Conservation (phyloP, 2,113 vertebrate species). For the Periophthalmodon schlosseri region DNA sequence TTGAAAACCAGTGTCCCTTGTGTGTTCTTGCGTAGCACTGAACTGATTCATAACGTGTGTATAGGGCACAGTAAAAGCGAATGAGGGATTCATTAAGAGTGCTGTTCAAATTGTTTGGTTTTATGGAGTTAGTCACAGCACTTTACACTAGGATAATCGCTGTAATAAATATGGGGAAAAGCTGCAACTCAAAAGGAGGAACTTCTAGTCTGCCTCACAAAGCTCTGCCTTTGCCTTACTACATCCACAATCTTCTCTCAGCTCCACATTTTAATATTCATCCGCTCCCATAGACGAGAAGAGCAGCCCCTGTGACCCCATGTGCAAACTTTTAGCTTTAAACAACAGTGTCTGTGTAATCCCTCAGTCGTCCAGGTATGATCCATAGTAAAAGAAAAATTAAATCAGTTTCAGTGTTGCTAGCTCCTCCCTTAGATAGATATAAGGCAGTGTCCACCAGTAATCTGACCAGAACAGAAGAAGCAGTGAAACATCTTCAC, state of each 20-base stretch:
- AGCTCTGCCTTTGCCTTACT: not conserved
- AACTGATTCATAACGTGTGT: not conserved
- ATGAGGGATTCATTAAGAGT: slow-evolving; percentile 1
- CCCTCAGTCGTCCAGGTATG: too few relatives aligned
- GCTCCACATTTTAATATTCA: not conserved
- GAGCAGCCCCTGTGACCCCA: not conserved
- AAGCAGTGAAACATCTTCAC: too few relatives aligned
- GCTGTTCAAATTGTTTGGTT: not conserved
- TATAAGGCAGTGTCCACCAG: too few relatives aligned
- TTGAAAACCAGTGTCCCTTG: not conserved
- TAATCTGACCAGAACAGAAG: too few relatives aligned
- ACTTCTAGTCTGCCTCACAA: not conserved
- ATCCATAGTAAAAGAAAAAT: too few relatives aligned
- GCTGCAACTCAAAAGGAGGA: not conserved
- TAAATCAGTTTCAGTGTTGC: too few relatives aligned
- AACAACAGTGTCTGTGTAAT: too few relatives aligned
- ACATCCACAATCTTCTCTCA: not conserved
- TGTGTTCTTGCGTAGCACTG: not conserved
- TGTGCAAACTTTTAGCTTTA: not conserved
- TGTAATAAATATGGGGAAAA: slow-evolving; percentile 3
- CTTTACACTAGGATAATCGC: not conserved
- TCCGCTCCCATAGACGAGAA: not conserved
- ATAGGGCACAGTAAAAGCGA: not conserved
- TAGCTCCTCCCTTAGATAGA: too few relatives aligned
- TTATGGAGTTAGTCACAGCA: slow-evolving; percentile 6